Evolutionary conservation across 2,888 invertebrate species (phyloP).

Genomic region (Ophonus ardosiacus): DNA sequence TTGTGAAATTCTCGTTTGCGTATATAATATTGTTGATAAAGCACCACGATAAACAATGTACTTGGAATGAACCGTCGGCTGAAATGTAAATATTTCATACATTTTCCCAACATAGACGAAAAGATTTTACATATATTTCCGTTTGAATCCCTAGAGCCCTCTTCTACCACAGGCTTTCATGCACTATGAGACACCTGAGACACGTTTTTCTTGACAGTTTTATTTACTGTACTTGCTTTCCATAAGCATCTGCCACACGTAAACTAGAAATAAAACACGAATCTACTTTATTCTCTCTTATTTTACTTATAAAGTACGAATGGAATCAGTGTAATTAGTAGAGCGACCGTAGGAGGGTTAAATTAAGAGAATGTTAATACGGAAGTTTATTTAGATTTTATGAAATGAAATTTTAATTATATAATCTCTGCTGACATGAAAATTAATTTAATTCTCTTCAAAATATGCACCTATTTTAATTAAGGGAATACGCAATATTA

Average conservation of each 20-base stretch:
- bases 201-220: conserved; percentile 31
- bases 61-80: not conserved
- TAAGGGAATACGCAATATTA: not conserved
- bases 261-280: conserved; percentile 26
- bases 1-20: not conserved
- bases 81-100: conserved; percentile 35
- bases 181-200: conserved; percentile 38
- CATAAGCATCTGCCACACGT: conserved; percentile 30
- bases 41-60: conserved; percentile 23
- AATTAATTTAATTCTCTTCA: not conserved
- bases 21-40: conserved; percentile 4
- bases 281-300: not conserved
- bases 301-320: conserved; percentile 1
- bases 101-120: conserved; percentile 12
- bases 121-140: conserved; percentile 42
- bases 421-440: not conserved
- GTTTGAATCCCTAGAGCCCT: conserved; percentile 11
- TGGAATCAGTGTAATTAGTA: too few relatives aligned
- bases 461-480: not conserved
- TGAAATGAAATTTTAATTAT: not conserved
- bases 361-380: conserved; percentile 7
- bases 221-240: conserved; percentile 20
- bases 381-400: conserved; percentile 23
- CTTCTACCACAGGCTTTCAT: conserved; percentile 5
- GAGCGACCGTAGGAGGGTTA: not conserved